A percentile compares a stretch with the other conserved stretches of the same genome.
Conservation (phyloP, 2,888 invertebrate species). For the Leucophora obtusa region DNA sequence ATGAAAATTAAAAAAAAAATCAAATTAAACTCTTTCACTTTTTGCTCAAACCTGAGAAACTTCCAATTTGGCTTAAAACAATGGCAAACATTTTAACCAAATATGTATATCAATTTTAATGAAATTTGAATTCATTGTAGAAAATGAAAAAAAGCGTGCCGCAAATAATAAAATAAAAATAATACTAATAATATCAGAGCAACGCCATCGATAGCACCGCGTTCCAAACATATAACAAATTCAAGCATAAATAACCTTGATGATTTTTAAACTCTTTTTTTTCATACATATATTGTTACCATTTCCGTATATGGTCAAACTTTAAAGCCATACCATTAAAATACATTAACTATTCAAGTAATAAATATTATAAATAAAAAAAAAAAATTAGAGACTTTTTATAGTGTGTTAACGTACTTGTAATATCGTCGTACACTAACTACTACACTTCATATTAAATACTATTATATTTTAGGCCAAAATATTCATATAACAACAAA, state of each 20-base stretch:
- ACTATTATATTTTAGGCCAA: slow-evolving; percentile 1
- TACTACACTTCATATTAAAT: not conserved
- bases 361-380: slow-evolving; percentile 1
- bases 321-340: slow-evolving; percentile 7
- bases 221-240: not conserved
- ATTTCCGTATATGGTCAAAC: slow-evolving; percentile 56
- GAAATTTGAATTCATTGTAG: not conserved
- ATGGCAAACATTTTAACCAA: slow-evolving; percentile 7
- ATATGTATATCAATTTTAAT: not conserved
- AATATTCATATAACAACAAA: not conserved
- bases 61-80: slow-evolving; percentile 35
- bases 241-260: slow-evolving; percentile 52
- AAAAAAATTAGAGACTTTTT: slow-evolving; percentile 41
- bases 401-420: slow-evolving; percentile 23
- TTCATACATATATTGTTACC: not conserved
- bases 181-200: slow-evolving; percentile 33
- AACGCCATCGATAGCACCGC: not conserved
- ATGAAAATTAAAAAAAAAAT: slow-evolving; percentile 19
- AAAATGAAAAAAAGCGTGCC: slow-evolving; percentile 33
- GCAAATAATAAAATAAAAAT: slow-evolving; percentile 34
- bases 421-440: slow-evolving; percentile 12
- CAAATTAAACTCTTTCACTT: slow-evolving; percentile 53
- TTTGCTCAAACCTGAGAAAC: slow-evolving; percentile 29
- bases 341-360: slow-evolving; percentile 41
- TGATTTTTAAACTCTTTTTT: slow-evolving; percentile 37